A percentile compares a stretch with the other conserved stretches of the same genome.
Conservation (phyloP, 92 coral and sea anemone species). For the Blastomussa wellsi region DNA sequence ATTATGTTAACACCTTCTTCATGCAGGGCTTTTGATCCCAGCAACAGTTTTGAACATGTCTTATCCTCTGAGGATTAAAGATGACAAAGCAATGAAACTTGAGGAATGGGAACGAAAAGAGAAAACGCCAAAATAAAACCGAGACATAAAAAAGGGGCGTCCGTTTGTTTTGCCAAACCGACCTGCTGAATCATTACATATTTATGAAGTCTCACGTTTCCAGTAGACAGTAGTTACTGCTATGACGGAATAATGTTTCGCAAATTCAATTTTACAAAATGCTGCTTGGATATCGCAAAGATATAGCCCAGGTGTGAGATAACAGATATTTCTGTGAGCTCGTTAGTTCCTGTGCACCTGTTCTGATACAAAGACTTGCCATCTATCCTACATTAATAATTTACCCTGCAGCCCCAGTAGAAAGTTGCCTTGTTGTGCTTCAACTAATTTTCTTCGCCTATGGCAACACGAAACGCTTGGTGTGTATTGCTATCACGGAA, state of each 20-base stretch:
- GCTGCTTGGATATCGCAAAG: background rate
- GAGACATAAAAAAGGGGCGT: background rate
- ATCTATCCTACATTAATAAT: constrained; percentile 16
- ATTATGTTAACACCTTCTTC: background rate
- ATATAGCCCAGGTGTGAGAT: no score
- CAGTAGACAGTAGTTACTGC: background rate
- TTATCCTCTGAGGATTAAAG: background rate
- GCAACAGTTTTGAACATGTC: background rate
- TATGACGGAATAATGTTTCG: background rate
- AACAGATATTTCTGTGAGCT: background rate
- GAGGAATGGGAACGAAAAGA: background rate
- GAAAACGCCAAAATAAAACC: background rate
- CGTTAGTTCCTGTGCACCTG: background rate
- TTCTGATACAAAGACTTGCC: background rate
- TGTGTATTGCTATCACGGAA: background rate
- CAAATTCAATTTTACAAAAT: background rate
- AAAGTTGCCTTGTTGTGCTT: background rate
- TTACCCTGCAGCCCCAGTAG: background rate
- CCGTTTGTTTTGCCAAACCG: constrained; percentile 5
- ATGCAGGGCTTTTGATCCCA: background rate
- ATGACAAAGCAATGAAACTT: background rate
- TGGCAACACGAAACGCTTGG: constrained; percentile 5
- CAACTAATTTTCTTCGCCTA: background rate
- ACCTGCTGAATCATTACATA: constrained; percentile 15
- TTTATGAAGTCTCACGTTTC: constrained; percentile 6